Evolutionary conservation across 2,113 vertebrate genomes (phyloP).

Genomic region (Pseudorhombus dupliciocellatus): DNA sequence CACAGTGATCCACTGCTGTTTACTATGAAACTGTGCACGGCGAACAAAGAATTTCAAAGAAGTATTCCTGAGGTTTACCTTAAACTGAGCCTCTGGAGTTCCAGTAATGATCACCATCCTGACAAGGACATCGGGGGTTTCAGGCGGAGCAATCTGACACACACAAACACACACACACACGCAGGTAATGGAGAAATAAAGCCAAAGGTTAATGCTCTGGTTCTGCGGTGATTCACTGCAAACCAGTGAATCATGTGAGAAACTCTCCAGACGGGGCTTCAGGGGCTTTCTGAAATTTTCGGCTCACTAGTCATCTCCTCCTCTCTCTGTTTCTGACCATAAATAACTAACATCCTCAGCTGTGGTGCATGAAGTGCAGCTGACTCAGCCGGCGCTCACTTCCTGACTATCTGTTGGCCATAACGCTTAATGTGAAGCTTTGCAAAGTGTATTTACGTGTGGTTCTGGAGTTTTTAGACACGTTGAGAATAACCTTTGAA

Average conservation of each 20-base stretch:
- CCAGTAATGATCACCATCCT: constrained; percentile 97
- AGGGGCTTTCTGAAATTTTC: constrained; percentile 43
- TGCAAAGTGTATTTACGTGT: background rate
- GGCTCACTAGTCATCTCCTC: constrained; percentile 29
- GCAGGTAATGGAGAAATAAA: constrained; percentile 5
- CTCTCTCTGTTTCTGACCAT: constrained; percentile 24
- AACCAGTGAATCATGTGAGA: constrained; percentile 19
- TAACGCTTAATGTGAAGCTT: background rate
- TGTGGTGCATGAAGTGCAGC: constrained; percentile 29
- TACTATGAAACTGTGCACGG: constrained; percentile 18
- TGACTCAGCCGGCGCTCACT: constrained; percentile 36
- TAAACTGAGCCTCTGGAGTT: constrained; percentile 94
- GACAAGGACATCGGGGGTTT: constrained; percentile 87
- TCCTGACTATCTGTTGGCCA: background rate
- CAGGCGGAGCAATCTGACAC: constrained; percentile 90
- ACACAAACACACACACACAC: constrained; percentile 33
- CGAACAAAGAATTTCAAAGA: background rate
- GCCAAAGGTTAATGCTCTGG: background rate
- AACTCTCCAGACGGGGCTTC: background rate
- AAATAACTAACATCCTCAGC: constrained; percentile 37
- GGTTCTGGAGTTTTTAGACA: too few relatives aligned
- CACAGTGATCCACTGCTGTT: constrained; percentile 44
- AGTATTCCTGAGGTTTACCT: constrained; percentile 77
- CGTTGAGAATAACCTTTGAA: background rate
- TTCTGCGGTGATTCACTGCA: background rate